phyloP scores from a whole-genome alignment of 2,113 vertebrate genomes.

The Tupaia tana region DNA sequence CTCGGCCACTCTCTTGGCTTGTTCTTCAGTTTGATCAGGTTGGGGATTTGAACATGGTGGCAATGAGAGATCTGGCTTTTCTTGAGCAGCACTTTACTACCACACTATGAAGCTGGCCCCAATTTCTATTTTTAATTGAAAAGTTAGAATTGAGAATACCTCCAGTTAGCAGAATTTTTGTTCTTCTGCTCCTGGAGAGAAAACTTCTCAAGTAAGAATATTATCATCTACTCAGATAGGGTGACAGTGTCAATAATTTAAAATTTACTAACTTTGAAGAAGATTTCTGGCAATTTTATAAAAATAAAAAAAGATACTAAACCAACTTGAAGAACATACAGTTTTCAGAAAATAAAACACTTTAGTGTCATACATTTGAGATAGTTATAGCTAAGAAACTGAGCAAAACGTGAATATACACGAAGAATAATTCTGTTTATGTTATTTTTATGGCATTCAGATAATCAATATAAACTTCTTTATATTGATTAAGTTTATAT shows the following conservation, averaged over 20 bases:
- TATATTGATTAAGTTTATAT: no score
- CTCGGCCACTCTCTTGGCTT: no score
- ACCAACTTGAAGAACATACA: background rate
- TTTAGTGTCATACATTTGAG: background rate
- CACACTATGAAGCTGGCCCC: no score
- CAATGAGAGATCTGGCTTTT: no score
- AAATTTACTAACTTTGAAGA: constrained; percentile 17
- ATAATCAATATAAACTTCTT: background rate
- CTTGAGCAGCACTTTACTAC: no score
- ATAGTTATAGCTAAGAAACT: background rate
- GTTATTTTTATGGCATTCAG: background rate
- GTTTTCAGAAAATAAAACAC: constrained; percentile 23
- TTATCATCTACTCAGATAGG: background rate
- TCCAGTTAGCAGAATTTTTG: background rate
- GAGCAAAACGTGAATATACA: background rate
- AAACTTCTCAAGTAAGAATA: constrained; percentile 3
- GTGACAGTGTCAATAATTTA: background rate
- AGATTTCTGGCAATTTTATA: background rate
- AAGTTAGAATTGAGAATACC: background rate
- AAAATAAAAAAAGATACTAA: background rate
- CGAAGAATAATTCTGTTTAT: background rate
- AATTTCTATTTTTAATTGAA: background rate
- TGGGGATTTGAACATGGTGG: no score
- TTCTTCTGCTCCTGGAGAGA: background rate
- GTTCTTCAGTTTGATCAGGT: no score